Percentiles rank a stretch among this genome's conserved stretches.
These are phyloP conservation scores for Polyommatus icarus DNA, from an alignment of 2,888 invertebrate species.

Conservation along the genomic window DNA sequence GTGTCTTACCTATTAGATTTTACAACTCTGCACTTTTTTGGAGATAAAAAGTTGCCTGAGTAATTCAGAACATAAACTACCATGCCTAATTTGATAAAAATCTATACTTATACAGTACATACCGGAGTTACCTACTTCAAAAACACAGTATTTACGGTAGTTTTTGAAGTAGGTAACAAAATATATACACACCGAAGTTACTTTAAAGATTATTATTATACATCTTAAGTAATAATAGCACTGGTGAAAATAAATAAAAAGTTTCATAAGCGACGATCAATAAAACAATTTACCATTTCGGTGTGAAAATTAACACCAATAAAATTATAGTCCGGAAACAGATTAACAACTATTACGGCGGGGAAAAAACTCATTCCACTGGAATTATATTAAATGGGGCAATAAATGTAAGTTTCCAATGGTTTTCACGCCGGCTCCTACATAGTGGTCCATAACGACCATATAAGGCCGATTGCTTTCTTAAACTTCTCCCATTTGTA, in stretches of 20 bases:
- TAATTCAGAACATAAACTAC: too few species aligned
- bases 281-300: background rate
- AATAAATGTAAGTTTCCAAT: constrained; percentile 69
- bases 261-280: background rate
- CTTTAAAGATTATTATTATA: too few species aligned
- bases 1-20: too few species aligned
- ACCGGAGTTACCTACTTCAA: too few species aligned
- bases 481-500: constrained; percentile 78
- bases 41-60: too few species aligned
- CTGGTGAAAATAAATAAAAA: background rate
- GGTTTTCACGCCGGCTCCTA: constrained; percentile 69
- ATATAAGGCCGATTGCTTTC: constrained; percentile 79
- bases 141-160: too few species aligned
- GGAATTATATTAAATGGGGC: constrained; percentile 67
- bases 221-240: background rate
- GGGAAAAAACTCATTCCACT: constrained; percentile 48
- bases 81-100: too few species aligned
- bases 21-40: too few species aligned
- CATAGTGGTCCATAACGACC: constrained; percentile 74
- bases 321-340: constrained; percentile 3
- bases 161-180: too few species aligned
- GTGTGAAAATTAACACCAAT: background rate
- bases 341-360: constrained; percentile 14
- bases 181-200: too few species aligned
- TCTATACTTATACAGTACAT: too few species aligned